A percentile compares a stretch with the other conserved stretches of the same genome.
These are phyloP conservation scores for Exephanes ischioxanthus DNA, from an alignment of 2,888 invertebrate genomes.

Conservation along the genomic window DNA sequence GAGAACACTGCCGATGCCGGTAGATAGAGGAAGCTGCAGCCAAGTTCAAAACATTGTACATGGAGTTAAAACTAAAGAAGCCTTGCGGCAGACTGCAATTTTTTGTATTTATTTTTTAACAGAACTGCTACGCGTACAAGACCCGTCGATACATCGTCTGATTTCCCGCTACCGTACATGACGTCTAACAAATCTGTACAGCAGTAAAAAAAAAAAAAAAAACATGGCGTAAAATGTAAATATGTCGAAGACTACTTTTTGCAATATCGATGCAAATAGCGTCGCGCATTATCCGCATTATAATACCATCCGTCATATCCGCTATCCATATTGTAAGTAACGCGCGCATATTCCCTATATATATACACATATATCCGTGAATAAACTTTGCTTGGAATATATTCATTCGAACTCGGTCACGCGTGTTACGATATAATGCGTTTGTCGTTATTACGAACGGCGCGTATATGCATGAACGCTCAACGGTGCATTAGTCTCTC, in stretches of 20 bases:
- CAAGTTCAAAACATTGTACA: neutral
- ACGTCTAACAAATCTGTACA: neutral
- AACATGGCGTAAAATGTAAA: neutral
- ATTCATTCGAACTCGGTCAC: constrained; percentile 60
- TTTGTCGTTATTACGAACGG: constrained; percentile 55
- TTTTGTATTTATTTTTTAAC: too few relatives aligned
- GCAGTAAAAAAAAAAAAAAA: neutral
- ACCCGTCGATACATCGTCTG: too few relatives aligned
- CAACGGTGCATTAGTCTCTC: constrained; percentile 40
- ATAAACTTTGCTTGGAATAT: constrained; percentile 47
- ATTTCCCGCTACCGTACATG: neutral
- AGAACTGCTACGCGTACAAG: too few relatives aligned
- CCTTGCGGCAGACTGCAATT: too few relatives aligned
- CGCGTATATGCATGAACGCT: constrained; percentile 41
- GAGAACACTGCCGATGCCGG: neutral
- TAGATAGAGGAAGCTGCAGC: neutral
- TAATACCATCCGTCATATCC: constrained; percentile 17
- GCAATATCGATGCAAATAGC: constrained; percentile 12
- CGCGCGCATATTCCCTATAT: neutral
- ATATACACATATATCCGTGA: constrained; percentile 9
- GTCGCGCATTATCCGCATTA: neutral
- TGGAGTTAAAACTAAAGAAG: too few relatives aligned
- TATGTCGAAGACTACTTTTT: neutral
- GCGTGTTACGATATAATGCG: constrained; percentile 65
- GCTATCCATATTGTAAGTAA: constrained; percentile 6